Conservation (phyloP, 2,113 vertebrate species). For the Ornithorhynchus anatinus region DNA sequence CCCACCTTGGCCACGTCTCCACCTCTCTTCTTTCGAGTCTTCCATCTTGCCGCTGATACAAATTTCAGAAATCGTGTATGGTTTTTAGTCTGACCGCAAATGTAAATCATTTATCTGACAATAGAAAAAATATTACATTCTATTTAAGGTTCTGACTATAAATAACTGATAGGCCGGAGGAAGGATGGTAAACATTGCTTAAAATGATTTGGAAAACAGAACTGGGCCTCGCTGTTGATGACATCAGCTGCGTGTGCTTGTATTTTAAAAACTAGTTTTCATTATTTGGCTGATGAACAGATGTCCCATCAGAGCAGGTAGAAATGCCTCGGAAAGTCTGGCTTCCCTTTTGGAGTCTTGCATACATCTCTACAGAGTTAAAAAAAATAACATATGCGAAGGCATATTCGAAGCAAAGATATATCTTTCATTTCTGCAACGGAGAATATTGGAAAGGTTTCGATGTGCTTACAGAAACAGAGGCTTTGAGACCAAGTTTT, state of each 20-base stretch:
- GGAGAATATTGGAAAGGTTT: too few relatives aligned
- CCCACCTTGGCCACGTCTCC: too few relatives aligned
- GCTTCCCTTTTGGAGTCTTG: not conserved
- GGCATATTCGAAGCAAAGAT: too few relatives aligned
- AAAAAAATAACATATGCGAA: too few relatives aligned
- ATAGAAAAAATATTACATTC: too few relatives aligned
- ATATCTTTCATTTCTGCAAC: too few relatives aligned
- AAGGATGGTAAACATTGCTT: not conserved
- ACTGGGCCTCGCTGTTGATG: slow-evolving; percentile 19
- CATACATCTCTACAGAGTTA: too few relatives aligned
- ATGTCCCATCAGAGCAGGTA: slow-evolving; percentile 27
- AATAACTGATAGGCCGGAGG: too few relatives aligned
- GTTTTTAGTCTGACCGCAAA: not conserved
- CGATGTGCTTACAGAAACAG: too few relatives aligned
- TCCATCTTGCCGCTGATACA: not conserved
- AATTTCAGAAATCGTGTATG: not conserved
- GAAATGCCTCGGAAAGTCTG: not conserved
- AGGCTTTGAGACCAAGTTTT: too few relatives aligned
- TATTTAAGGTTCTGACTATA: too few relatives aligned
- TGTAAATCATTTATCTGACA: too few relatives aligned
- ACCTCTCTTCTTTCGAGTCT: not conserved
- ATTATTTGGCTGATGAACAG: slow-evolving; percentile 47
- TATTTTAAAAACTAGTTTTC: slow-evolving; percentile 44
- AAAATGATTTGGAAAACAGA: slow-evolving; percentile 21
- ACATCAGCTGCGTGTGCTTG: slow-evolving; percentile 28